Evolutionary conservation across 2,888 invertebrate species (phyloP).

Genomic region (Lithophane ornitopus): DNA sequence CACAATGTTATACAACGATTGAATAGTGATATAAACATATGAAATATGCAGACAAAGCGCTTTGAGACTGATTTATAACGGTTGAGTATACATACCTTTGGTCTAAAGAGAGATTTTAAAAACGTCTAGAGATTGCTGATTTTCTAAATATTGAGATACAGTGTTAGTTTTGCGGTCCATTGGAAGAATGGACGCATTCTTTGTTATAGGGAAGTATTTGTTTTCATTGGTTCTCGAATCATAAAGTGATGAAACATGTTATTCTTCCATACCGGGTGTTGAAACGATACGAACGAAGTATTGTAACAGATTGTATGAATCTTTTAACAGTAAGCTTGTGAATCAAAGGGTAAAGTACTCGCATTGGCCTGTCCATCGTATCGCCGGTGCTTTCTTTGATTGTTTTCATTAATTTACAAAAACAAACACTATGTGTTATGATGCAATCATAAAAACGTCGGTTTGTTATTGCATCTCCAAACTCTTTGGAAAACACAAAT

Average conservation of each 20-base stretch:
- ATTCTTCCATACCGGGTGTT: constrained; percentile 14
- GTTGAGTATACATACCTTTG: constrained; percentile 41
- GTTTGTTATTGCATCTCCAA: background rate
- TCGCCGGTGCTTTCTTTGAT: background rate
- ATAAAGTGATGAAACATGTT: constrained; percentile 12
- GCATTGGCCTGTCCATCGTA: background rate
- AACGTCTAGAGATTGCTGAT: constrained; percentile 23
- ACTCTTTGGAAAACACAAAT: background rate
- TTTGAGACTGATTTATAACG: constrained; percentile 47
- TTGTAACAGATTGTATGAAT: constrained; percentile 26
- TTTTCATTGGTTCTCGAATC: constrained; percentile 29
- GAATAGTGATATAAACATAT: constrained; percentile 45
- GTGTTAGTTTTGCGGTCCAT: background rate
- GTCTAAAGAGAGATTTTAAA: constrained; percentile 19
- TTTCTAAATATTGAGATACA: constrained; percentile 14
- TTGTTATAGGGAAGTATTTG: constrained; percentile 33
- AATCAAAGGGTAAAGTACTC: constrained; percentile 22
- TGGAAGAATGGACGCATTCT: background rate
- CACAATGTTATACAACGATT: constrained; percentile 45
- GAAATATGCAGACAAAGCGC: constrained; percentile 40
- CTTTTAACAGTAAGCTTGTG: constrained; percentile 12
- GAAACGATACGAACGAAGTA: background rate
- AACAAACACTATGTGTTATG: background rate
- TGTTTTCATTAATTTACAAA: constrained; percentile 3
- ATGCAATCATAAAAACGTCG: background rate